A percentile compares a stretch with the other conserved stretches of the same genome.
phyloP scores from a whole-genome alignment of 2,797 vertebrate species.

The Scolopax bukidnonensis region DNA sequence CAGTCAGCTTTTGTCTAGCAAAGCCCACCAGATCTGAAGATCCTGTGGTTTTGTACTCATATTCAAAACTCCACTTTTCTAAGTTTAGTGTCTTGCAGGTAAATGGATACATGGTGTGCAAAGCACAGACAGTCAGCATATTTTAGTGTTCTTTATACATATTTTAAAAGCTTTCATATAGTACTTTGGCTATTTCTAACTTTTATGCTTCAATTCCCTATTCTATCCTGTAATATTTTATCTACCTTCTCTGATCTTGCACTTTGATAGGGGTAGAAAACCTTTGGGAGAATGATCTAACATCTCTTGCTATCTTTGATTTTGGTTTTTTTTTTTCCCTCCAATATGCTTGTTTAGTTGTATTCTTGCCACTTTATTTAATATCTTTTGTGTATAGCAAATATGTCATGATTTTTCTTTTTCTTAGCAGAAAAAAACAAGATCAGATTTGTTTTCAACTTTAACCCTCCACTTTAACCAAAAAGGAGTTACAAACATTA shows the following conservation, averaged over 20 bases:
- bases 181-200: slow-evolving; percentile 32
- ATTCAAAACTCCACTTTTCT: background rate
- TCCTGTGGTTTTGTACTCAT: background rate
- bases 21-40: background rate
- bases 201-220: slow-evolving; percentile 31
- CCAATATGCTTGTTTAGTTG: background rate
- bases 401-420: background rate
- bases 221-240: slow-evolving; percentile 45
- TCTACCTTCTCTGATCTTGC: slow-evolving; percentile 46
- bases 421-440: background rate
- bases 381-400: background rate
- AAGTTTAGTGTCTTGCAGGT: slow-evolving; percentile 24
- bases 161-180: slow-evolving; percentile 57
- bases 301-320: background rate
- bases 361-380: background rate
- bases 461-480: background rate
- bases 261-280: slow-evolving; percentile 53
- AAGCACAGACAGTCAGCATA: slow-evolving; percentile 49
- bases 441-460: background rate
- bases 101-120: slow-evolving; percentile 16
- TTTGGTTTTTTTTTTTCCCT: background rate
- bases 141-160: slow-evolving; percentile 55
- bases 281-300: slow-evolving; percentile 41
- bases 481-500: background rate
- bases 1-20: background rate